Percentiles rank a stretch among this genome's conserved stretches.
Conservation (phyloP, 1,140 invertebrate genomes). For the Octopus bimaculoides region DNA sequence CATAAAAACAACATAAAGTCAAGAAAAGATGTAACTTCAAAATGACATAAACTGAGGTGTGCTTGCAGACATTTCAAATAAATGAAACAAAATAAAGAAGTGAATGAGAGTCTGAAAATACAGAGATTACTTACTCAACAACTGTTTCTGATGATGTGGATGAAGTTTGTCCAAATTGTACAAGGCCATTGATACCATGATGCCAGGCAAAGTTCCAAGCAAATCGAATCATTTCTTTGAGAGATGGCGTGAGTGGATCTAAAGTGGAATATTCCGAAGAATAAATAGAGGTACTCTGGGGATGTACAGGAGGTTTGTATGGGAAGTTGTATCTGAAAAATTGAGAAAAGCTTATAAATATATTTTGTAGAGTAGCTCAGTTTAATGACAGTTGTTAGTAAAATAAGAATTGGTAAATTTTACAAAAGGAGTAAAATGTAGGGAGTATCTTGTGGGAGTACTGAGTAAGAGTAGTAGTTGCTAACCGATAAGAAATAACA, state of each 20-base stretch:
- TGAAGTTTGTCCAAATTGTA: slow-evolving; percentile 26
- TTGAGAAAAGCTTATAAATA: background rate
- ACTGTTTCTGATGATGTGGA: slow-evolving; percentile 18
- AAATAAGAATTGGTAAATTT: too few relatives aligned
- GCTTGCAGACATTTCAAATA: too few relatives aligned
- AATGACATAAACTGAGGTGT: too few relatives aligned
- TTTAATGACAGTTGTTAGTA: too few relatives aligned
- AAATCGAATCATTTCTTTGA: slow-evolving; percentile 46
- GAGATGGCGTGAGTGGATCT: slow-evolving; percentile 37
- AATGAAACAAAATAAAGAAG: too few relatives aligned
- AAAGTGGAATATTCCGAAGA: slow-evolving; percentile 28
- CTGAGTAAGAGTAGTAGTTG: too few relatives aligned
- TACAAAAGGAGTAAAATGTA: too few relatives aligned
- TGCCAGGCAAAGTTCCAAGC: slow-evolving; percentile 54
- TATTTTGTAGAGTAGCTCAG: too few relatives aligned
- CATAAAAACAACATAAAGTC: too few relatives aligned
- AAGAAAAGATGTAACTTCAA: too few relatives aligned
- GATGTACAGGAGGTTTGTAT: slow-evolving; percentile 41
- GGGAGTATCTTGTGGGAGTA: too few relatives aligned
- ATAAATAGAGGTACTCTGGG: slow-evolving; percentile 39
- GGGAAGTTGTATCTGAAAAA: slow-evolving; percentile 46
- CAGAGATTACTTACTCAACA: slow-evolving; percentile 27
- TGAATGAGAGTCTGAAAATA: background rate
- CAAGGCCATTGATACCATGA: slow-evolving; percentile 39
- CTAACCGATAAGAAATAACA: too few relatives aligned